These are phyloP conservation scores for Microcebus ravelobensis DNA, from an alignment of 2,113 vertebrate genomes.

Conservation along the genomic window DNA sequence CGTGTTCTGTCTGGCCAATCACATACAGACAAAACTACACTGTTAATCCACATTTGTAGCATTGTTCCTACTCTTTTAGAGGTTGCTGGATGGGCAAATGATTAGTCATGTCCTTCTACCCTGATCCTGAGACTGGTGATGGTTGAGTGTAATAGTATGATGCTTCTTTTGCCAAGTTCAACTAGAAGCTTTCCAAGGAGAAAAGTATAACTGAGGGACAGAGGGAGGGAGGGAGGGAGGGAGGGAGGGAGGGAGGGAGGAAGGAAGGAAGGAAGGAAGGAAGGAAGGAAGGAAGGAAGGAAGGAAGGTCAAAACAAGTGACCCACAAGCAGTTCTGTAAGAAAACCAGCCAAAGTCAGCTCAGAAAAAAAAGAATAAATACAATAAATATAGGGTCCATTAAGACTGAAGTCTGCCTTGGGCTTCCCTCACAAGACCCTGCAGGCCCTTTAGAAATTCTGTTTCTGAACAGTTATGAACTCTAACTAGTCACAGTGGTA, in stretches of 20 bases:
- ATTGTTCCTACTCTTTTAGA: not conserved
- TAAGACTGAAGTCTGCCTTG: not conserved
- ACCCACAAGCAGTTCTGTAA: not conserved
- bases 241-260: no score
- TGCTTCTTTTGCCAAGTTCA: not conserved
- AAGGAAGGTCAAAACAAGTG: not conserved
- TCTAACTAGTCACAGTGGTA: not conserved
- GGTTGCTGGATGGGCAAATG: not conserved
- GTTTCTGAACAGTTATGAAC: not conserved
- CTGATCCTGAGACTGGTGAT: not conserved
- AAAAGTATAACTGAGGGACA: not conserved
- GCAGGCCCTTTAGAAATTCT: not conserved
- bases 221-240: not conserved
- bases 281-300: no score
- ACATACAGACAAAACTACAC: not conserved
- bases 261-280: no score
- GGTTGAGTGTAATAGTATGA: fast-evolving
- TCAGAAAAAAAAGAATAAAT: constrained; percentile 1
- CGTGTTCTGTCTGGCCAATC: not conserved
- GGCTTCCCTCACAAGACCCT: not conserved
- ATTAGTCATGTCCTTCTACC: not conserved
- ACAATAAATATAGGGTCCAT: not conserved
- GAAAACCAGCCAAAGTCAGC: not conserved
- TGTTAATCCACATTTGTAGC: no score
- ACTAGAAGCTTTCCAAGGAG: not conserved